phyloP scores from a whole-genome alignment of 1,140 invertebrate genomes.

The Ctenoplectra terminalis region DNA sequence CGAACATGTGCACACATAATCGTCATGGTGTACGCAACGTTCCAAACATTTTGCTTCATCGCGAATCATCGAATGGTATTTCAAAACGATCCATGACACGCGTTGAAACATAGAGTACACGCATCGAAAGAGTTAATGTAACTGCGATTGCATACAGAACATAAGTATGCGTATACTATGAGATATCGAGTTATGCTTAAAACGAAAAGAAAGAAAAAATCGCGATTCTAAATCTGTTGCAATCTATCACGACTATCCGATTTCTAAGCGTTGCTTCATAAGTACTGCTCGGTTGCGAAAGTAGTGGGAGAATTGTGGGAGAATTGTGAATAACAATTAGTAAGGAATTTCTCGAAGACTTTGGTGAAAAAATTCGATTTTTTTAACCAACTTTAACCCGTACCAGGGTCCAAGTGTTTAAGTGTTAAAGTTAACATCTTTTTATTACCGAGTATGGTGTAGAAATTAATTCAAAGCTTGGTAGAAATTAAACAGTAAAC shows the following conservation, averaged over 20 bases:
- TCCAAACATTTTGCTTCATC: neutral
- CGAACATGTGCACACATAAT: neutral
- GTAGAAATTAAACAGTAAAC: too few species aligned
- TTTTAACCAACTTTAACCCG: too few species aligned
- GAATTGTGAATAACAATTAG: neutral
- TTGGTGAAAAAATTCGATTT: too few species aligned
- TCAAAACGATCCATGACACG: neutral
- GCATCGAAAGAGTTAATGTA: neutral
- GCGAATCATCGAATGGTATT: neutral
- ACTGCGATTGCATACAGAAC: neutral
- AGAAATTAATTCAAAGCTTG: too few species aligned
- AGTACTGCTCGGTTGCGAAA: too few species aligned
- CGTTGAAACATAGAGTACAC: neutral
- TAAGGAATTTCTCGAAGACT: too few species aligned
- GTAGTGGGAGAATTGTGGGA: too few species aligned
- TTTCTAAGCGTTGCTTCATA: constrained; percentile 11
- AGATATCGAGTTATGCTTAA: neutral
- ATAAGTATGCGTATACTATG: too few species aligned
- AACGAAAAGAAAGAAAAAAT: neutral
- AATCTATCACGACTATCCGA: neutral
- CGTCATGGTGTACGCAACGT: neutral
- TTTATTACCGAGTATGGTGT: neutral
- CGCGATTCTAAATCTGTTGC: neutral
- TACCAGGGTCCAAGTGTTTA: too few species aligned
- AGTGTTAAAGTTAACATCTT: too few species aligned